These are phyloP conservation scores for Keiferia lycopersicella DNA, from an alignment of 2,888 invertebrate species.

Conservation along the genomic window DNA sequence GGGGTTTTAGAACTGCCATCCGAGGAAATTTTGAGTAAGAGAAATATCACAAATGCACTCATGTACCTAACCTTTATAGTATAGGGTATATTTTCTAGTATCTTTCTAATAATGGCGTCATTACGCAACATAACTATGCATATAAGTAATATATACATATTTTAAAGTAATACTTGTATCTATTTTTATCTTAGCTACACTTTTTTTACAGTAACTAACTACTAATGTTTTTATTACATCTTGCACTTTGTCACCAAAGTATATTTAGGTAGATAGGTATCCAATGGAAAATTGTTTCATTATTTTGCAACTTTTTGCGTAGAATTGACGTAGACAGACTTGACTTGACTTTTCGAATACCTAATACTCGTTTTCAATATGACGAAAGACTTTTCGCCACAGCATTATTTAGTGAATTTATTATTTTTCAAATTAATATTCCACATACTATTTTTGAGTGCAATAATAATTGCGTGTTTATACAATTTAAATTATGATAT, in stretches of 20 bases:
- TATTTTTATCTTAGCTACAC: background rate
- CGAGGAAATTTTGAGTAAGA: too few species aligned
- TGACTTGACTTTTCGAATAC: background rate
- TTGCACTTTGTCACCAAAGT: background rate
- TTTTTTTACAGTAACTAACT: background rate
- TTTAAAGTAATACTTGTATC: too few species aligned
- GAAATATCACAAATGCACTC: too few species aligned
- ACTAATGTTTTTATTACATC: background rate
- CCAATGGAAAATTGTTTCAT: background rate
- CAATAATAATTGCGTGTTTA: background rate
- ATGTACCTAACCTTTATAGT: too few species aligned
- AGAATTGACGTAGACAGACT: background rate
- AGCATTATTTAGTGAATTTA: background rate
- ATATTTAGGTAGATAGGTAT: too few species aligned
- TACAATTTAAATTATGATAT: constrained; percentile 1
- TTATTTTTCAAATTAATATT: background rate
- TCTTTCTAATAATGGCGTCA: too few species aligned
- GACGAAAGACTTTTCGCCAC: background rate
- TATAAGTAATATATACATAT: too few species aligned
- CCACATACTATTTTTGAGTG: background rate
- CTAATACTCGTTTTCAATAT: background rate
- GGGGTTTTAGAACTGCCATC: too few species aligned
- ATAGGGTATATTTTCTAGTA: too few species aligned
- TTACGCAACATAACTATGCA: too few species aligned
- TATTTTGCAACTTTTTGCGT: background rate